phyloP scores from a whole-genome alignment of 2,888 invertebrate species.

The Drosophila barbarae region DNA sequence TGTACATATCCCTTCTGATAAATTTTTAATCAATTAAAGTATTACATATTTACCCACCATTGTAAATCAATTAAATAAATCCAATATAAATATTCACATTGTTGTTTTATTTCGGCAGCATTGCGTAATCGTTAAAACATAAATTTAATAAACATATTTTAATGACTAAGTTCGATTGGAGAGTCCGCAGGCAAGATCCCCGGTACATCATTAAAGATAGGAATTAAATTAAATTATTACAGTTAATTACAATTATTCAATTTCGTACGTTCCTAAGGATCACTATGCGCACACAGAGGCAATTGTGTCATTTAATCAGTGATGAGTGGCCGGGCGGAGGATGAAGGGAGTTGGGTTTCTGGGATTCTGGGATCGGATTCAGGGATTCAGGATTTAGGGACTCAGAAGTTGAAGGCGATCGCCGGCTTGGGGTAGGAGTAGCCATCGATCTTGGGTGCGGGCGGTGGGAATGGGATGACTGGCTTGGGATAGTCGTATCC shows the following conservation, averaged over 20 bases:
- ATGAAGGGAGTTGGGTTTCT: slow-evolving; percentile 4
- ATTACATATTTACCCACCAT: background rate
- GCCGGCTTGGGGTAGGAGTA: slow-evolving; percentile 72
- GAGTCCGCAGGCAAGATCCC: slow-evolving; percentile 48
- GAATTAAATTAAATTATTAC: slow-evolving; percentile 72
- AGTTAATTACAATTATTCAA: slow-evolving; percentile 70
- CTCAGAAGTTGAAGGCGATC: slow-evolving; percentile 63
- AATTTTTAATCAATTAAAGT: background rate
- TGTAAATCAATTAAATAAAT: background rate
- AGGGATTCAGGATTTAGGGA: background rate
- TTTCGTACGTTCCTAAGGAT: slow-evolving; percentile 67
- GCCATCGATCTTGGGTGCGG: slow-evolving; percentile 53
- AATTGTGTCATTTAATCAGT: slow-evolving; percentile 64
- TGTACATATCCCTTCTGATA: background rate
- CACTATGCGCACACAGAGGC: slow-evolving; percentile 71
- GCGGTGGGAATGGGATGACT: slow-evolving; percentile 57
- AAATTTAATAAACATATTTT: slow-evolving; percentile 66
- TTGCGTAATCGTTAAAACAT: slow-evolving; percentile 49
- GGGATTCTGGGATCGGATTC: slow-evolving; percentile 48
- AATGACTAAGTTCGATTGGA: slow-evolving; percentile 76
- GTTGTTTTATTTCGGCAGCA: slow-evolving; percentile 62
- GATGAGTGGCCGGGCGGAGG: slow-evolving; percentile 28
- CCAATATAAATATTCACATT: slow-evolving; percentile 38
- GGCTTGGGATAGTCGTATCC: slow-evolving; percentile 60
- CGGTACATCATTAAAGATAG: slow-evolving; percentile 65